Conservation (phyloP, 1,140 invertebrate species). For the Drosophila busckii region DNA sequence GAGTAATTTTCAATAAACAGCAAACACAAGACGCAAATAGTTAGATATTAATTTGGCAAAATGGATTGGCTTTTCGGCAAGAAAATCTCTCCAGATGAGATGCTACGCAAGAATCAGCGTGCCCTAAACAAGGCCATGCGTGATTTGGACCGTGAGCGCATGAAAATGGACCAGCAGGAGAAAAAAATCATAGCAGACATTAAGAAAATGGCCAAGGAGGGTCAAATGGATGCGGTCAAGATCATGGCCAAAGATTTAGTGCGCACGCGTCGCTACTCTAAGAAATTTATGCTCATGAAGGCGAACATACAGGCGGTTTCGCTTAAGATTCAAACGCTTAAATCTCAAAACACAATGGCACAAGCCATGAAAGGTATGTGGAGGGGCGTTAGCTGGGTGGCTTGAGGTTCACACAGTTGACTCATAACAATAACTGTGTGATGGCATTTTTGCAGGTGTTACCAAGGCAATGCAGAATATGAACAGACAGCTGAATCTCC, state of each 20-base stretch:
- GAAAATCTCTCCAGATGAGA: constrained; percentile 97
- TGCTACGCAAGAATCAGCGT: constrained; percentile 98
- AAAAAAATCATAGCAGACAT: constrained; percentile 99
- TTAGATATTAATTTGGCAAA: constrained; percentile 25
- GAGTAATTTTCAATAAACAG: constrained; percentile 53
- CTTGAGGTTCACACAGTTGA: not conserved
- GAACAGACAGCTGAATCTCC: constrained; percentile 98
- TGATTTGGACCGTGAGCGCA: constrained; percentile 95
- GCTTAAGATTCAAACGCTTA: constrained; percentile 98
- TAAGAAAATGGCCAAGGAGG: constrained; percentile 99
- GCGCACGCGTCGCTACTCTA: constrained; percentile 95
- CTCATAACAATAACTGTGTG: constrained; percentile 2
- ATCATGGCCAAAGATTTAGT: constrained; percentile 99
- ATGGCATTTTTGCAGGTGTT: constrained; percentile 82
- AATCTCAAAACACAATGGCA: constrained; percentile 99
- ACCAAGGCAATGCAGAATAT: constrained; percentile 99
- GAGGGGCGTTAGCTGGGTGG: not conserved
- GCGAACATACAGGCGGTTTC: constrained; percentile 99
- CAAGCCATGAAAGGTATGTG: constrained; percentile 94
- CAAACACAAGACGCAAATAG: constrained; percentile 27
- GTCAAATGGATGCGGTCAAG: constrained; percentile 99
- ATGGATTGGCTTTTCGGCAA: constrained; percentile 99
- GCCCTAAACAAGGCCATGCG: constrained; percentile 99
- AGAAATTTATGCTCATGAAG: constrained; percentile 99
- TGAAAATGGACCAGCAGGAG: constrained; percentile 98